Evolutionary conservation across 2,888 invertebrate genomes (phyloP).

Genomic region (Drosophila rubida): DNA sequence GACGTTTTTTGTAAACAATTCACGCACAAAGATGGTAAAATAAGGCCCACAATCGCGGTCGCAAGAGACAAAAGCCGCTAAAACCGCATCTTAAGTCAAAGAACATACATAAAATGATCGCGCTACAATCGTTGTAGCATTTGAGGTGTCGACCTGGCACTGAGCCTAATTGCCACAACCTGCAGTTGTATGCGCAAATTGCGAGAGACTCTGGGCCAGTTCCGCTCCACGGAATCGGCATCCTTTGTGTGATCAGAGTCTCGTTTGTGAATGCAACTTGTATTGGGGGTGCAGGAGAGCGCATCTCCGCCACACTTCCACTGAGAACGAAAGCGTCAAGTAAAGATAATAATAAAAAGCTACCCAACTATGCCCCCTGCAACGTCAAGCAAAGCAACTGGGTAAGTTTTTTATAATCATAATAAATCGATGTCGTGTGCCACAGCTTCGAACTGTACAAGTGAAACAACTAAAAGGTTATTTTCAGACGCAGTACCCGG

Average conservation of each 20-base stretch:
- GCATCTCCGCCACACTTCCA: slow-evolving; percentile 11
- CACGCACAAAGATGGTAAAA: slow-evolving; percentile 85
- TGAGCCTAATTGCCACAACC: slow-evolving; percentile 14
- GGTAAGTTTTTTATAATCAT: slow-evolving; percentile 76
- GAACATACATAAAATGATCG: slow-evolving; percentile 68
- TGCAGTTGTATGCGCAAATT: slow-evolving; percentile 51
- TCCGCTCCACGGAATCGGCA: background rate
- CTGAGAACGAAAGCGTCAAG: slow-evolving; percentile 36
- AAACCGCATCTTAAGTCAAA: slow-evolving; percentile 22
- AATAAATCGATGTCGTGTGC: slow-evolving; percentile 75
- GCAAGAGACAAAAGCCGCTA: slow-evolving; percentile 13
- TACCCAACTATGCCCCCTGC: slow-evolving; percentile 57
- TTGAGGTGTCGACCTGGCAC: slow-evolving; percentile 18
- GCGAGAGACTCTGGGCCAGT: slow-evolving; percentile 45
- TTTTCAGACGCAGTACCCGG: slow-evolving; percentile 59
- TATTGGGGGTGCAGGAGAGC: slow-evolving; percentile 21
- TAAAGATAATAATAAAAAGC: slow-evolving; percentile 22
- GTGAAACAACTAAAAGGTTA: slow-evolving; percentile 60
- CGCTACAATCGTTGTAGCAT: slow-evolving; percentile 29
- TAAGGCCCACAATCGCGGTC: slow-evolving; percentile 75
- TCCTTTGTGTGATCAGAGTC: slow-evolving; percentile 18
- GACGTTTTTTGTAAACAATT: slow-evolving; percentile 85
- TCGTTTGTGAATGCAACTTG: slow-evolving; percentile 58
- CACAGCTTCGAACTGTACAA: slow-evolving; percentile 43
- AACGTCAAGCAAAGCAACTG: slow-evolving; percentile 62